A percentile compares a stretch with the other conserved stretches of the same genome.
These are phyloP conservation scores for Epirrita christyi DNA, from an alignment of 2,888 invertebrate genomes.

Conservation along the genomic window DNA sequence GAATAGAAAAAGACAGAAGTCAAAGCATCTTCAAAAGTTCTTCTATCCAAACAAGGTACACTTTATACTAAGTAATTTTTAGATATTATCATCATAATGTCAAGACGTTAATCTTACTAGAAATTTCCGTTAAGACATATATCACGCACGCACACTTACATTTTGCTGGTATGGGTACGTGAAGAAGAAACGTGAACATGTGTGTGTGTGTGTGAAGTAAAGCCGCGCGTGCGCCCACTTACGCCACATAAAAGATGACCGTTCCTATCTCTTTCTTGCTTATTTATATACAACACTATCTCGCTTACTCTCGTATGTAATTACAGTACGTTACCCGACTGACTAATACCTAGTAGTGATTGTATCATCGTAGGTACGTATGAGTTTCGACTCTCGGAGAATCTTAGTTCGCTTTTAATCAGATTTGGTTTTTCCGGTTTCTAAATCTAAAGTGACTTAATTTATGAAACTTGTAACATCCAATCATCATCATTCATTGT, in stretches of 20 bases:
- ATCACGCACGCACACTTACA: conserved; percentile 40
- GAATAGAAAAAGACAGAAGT: too few species aligned
- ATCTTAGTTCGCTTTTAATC: conserved; percentile 10
- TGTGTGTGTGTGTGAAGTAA: conserved; percentile 61
- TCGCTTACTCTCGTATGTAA: conserved; percentile 54
- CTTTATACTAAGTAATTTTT: conserved; percentile 39
- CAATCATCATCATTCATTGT: too few species aligned
- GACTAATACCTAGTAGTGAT: conserved; percentile 41
- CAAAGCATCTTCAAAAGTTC: too few species aligned
- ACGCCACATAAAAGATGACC: conserved; percentile 62
- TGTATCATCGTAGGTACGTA: conserved; percentile 30
- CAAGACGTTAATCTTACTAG: conserved; percentile 64
- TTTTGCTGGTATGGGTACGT: conserved; percentile 33
- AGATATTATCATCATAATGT: conserved; percentile 58
- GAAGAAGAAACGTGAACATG: too few species aligned
- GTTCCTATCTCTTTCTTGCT: conserved; percentile 44
- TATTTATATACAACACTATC: conserved; percentile 28
- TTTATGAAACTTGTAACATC: too few species aligned
- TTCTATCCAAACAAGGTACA: not conserved
- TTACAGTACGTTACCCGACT: conserved; percentile 60
- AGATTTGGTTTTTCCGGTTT: conserved; percentile 23
- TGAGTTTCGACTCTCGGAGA: not conserved
- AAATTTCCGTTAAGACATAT: conserved; percentile 69
- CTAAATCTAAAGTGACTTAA: not conserved
- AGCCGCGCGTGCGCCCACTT: conserved; percentile 66